Evolutionary conservation across 2,113 vertebrate genomes (phyloP).

Genomic region (Onychostoma macrolepis): DNA sequence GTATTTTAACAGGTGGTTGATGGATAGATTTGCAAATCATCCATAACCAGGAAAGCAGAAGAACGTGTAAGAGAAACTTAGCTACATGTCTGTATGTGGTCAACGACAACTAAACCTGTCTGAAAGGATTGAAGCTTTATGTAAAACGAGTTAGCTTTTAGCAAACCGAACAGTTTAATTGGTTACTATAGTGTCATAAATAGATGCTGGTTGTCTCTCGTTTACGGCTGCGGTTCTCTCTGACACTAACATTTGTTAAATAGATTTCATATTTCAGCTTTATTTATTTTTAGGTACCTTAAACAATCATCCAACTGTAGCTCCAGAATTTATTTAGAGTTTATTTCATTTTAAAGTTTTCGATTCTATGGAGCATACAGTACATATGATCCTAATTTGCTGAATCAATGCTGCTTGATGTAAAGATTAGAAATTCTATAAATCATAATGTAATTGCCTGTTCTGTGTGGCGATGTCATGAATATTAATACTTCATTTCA

Average conservation of each 20-base stretch:
- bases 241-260: neutral
- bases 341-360: constrained; percentile 11
- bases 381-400: constrained; percentile 32
- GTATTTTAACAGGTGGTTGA: constrained; percentile 1
- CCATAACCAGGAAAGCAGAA: neutral
- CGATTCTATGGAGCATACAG: neutral
- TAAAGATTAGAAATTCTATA: constrained; percentile 19
- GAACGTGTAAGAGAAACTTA: neutral
- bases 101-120: constrained; percentile 10
- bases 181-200: constrained; percentile 16
- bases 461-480: constrained; percentile 36
- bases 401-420: constrained; percentile 43
- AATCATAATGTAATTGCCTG: neutral
- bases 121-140: constrained; percentile 15
- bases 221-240: constrained; percentile 25
- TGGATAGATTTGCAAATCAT: neutral
- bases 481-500: constrained; percentile 14
- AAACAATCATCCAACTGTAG: neutral
- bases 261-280: constrained; percentile 9
- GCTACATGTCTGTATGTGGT: neutral
- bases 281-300: constrained; percentile 55
- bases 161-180: neutral
- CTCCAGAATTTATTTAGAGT: neutral
- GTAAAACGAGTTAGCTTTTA: neutral
- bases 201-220: constrained; percentile 21